Base-by-base conservation (phyloP, 2,888 invertebrate species). In the Drepanosiphum platanoidis region DNA sequence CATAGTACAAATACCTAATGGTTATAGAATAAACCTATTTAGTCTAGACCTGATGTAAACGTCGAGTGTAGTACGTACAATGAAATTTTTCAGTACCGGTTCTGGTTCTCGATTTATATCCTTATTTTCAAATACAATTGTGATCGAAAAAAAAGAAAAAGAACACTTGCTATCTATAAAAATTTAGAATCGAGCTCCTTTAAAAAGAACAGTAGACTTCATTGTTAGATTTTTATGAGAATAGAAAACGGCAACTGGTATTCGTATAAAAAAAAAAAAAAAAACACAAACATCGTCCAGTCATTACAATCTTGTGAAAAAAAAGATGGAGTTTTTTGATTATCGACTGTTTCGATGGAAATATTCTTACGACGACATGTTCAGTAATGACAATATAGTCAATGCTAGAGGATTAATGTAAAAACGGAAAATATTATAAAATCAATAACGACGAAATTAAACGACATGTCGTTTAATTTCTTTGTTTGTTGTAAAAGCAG, bases 61-160 rank as follows among this genome's bases (percentile, higher is more conserved):
- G 27, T n/a, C 61, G 61, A 27, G 27, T 13, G 30, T 22, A 78
- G 27, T 30, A 1, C 30, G 42, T 78, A 78, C 64, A 32, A 42
- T 30, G 64, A 78, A 39, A 78, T 78, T 66, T 78, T 39, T 78
- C 22, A 11, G 30, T 78, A 64, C 78, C 64, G 64, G 64, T 78
- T 78, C 27, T 58, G n/a, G 75, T 75, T 58, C 34, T 58, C 36
- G 15, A 36, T 75, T 36, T 34, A 58, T 75, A 13, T 64, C 30
- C 11, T 64, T 18, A 27, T 39, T 27, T 27, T n/a, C n/a, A n/a
- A 27, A 77, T 36, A 61, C 11, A 5, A 13, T 7, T 30, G 36
- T 77, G n/a, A 15, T 15, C 3, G 27, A 18, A 64, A 61, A 39
- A 64, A 77, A 52, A 30, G 32, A 72, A 58, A 64, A 64, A 30